Conservation (phyloP, 2,888 invertebrate species). For the Oxyteleia sp. region DNA sequence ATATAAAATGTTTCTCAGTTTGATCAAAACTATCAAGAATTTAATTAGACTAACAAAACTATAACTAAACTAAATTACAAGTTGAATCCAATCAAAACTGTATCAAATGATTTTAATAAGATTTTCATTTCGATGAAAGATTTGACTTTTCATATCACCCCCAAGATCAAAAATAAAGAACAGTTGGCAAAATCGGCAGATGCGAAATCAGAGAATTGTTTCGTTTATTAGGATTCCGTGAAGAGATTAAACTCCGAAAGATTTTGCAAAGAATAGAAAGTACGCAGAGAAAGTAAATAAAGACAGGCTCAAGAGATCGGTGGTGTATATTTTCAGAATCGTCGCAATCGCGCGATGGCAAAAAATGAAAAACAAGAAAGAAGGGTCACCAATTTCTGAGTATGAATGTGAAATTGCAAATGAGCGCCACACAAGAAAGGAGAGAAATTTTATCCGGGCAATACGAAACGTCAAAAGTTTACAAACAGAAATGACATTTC, state of each 20-base stretch:
- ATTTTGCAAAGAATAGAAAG: conserved; percentile 58
- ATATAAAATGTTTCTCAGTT: too few species aligned
- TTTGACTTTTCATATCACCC: conserved; percentile 3
- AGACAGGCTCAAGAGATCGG: conserved; percentile 12
- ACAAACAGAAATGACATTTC: too few species aligned
- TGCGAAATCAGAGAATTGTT: conserved; percentile 22
- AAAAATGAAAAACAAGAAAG: conserved; percentile 11
- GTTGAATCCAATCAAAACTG: neutral
- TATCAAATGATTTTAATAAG: neutral
- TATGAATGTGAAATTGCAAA: neutral
- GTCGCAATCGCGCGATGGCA: neutral
- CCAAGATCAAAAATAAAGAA: conserved; percentile 12
- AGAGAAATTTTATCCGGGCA: neutral
- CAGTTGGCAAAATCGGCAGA: conserved; percentile 23
- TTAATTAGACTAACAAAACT: too few species aligned
- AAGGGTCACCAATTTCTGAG: too few species aligned
- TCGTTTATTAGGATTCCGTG: conserved; percentile 51
- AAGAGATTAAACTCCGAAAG: conserved; percentile 39
- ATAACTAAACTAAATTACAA: too few species aligned
- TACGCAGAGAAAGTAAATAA: conserved; percentile 57
- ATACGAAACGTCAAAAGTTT: neutral
- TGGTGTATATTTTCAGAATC: conserved; percentile 37
- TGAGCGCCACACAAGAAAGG: neutral
- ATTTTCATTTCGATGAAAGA: neutral
- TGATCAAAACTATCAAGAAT: too few species aligned